phyloP scores from a whole-genome alignment of 2,113 vertebrate species.

The Alligator mississippiensis region DNA sequence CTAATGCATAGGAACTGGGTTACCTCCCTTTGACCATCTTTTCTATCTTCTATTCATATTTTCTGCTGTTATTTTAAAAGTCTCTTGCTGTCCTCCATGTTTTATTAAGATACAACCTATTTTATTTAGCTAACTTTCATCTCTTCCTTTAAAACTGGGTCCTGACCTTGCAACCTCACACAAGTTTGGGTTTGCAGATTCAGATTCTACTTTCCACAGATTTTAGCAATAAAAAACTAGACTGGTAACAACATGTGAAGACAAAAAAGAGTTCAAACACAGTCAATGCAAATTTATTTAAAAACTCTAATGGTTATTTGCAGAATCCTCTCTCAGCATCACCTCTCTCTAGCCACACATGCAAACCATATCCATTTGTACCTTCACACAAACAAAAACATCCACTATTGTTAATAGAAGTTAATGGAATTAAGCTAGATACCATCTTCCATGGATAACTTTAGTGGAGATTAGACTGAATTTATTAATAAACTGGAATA shows the following conservation, averaged over 20 bases:
- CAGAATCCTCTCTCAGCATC: not conserved
- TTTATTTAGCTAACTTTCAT: constrained; percentile 20
- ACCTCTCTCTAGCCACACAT: not conserved
- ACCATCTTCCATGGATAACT: not conserved
- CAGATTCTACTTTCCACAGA: not conserved
- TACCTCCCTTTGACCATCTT: not conserved
- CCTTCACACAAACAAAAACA: rapidly evolving
- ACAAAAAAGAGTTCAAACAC: not conserved
- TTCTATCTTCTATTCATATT: not conserved
- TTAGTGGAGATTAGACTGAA: too few species aligned
- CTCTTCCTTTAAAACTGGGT: constrained; percentile 34
- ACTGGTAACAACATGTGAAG: too few species aligned
- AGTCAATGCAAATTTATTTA: not conserved
- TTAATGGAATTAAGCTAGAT: too few species aligned
- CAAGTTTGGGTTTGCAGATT: not conserved
- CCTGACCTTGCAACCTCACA: not conserved
- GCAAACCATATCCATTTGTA: not conserved
- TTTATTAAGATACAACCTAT: not conserved
- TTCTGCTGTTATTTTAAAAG: not conserved
- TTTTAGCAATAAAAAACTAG: too few species aligned
- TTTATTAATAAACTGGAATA: rapidly evolving
- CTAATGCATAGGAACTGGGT: not conserved
- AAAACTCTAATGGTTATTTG: not conserved
- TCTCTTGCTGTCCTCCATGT: not conserved
- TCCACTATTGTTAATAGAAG: rapidly evolving